Percentiles rank a stretch among this genome's conserved stretches.
Conservation (phyloP, 2,888 invertebrate genomes). For the Abrostola tripartita region DNA sequence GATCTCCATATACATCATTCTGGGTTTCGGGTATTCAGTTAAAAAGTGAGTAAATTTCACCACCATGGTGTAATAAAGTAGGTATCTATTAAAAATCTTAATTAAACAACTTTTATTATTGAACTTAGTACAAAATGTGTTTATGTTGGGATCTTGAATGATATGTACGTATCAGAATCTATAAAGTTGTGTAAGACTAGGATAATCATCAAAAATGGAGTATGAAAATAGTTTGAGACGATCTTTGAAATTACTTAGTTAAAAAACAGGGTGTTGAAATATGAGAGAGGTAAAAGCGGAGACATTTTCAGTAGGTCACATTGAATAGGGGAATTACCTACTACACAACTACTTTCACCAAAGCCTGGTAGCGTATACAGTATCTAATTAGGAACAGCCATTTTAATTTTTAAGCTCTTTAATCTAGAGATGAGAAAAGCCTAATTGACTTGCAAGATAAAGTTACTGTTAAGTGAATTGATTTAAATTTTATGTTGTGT, state of each 20-base stretch:
- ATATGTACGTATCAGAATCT: constrained; percentile 43
- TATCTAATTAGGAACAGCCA: background rate
- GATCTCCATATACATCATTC: no score
- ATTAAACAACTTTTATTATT: background rate
- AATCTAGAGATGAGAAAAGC: constrained; percentile 3
- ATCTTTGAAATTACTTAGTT: constrained; percentile 31
- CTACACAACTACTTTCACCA: background rate
- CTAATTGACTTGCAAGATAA: background rate
- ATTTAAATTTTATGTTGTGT: background rate
- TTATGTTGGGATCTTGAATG: constrained; percentile 27
- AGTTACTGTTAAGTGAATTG: background rate
- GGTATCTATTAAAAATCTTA: background rate
- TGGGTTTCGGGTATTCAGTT: no score
- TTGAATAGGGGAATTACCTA: background rate
- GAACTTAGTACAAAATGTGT: background rate
- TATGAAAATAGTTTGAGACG: constrained; percentile 48
- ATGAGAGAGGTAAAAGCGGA: background rate
- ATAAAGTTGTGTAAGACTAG: constrained; percentile 19
- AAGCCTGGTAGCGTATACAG: background rate
- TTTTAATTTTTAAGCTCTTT: background rate
- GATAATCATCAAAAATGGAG: constrained; percentile 23
- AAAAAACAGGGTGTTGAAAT: background rate
- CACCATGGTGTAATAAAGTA: no score
- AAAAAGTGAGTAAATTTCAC: no score
- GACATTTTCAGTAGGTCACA: no score